Evolutionary conservation across 2,797 vertebrate genomes (phyloP), one percentile per base, ranked within the genome.

Genomic region (Rhinoraja longicauda): DNA sequence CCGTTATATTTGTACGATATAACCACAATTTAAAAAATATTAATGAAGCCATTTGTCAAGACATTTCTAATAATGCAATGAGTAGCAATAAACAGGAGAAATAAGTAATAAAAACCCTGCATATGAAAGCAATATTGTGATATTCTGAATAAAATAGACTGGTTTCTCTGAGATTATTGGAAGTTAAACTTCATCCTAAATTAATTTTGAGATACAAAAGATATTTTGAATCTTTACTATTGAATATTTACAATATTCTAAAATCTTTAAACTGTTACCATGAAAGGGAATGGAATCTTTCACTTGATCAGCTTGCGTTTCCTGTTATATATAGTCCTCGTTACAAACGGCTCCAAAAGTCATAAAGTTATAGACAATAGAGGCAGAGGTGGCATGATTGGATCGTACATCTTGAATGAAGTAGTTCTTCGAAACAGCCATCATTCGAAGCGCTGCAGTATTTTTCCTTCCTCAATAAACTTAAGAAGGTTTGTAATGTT

Each of bases 331-430:
- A 75, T 75, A 57, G 90, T 75, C 70, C 70, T 92, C 13, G 10
- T 75, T 75, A 92, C 70, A 73, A 73, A 92, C 15, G 90, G 39
- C 39, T 92, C 70, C 90, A 92, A 39, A 29, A 73, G 90, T 75
- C 70, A 92, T 92, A 73, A 75, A 53, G 39, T 92, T 29, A 73
- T 73, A 26, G 90, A 73, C 90, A 57, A 45, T 39, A 67, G 0
- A 86, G 7, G 79, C 78, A 94, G 93, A 12, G 53, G 76, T 93
- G 94, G 13, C 93, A 12, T 93, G 78, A 93, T 9, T 93, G n/a
- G 3, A 0, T 73, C 93, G 92, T 92, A 70, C 79, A 93, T 93
- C 53, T 79, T 53, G n/a, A 62, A n/a, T 93, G 21, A 93, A 93
- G 93, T 93, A 93, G 86, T 75, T 93, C 57, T 4, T 93, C 67